Conservation (phyloP, 1,140 invertebrate genomes). For the Pseudomyrmex flavicornis region DNA sequence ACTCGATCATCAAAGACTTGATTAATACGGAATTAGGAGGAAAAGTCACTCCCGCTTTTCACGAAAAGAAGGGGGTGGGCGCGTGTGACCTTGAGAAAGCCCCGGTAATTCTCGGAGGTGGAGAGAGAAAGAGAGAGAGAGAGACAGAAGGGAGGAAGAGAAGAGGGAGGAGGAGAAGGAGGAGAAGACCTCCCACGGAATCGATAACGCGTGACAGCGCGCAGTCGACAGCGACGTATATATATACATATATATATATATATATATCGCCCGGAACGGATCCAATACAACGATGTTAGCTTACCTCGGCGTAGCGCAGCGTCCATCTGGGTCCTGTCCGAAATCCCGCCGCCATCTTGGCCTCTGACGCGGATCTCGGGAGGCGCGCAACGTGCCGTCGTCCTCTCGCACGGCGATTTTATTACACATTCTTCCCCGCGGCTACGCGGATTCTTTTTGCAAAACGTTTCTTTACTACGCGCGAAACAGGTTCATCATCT, state of each 20-base stretch:
- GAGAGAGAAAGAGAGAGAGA: too few relatives aligned
- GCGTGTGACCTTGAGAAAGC: slow-evolving; percentile 61
- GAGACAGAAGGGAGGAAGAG: too few relatives aligned
- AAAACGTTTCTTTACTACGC: not conserved
- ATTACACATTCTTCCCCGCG: too few relatives aligned
- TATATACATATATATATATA: not conserved
- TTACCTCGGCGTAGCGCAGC: slow-evolving; percentile 44
- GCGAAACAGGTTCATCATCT: slow-evolving; percentile 15
- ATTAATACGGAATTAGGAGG: slow-evolving; percentile 20
- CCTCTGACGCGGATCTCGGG: slow-evolving; percentile 34
- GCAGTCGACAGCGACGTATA: slow-evolving; percentile 19
- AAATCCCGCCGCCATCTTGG: slow-evolving; percentile 56
- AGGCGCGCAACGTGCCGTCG: not conserved
- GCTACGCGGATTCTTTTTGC: too few relatives aligned
- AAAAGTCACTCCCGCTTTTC: not conserved
- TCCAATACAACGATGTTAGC: slow-evolving; percentile 16
- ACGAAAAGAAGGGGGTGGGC: not conserved
- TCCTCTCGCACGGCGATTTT: not conserved
- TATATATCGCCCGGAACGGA: not conserved
- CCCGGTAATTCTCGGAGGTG: not conserved
- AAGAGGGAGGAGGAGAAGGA: too few relatives aligned
- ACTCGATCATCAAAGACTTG: slow-evolving; percentile 23
- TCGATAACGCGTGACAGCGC: slow-evolving; percentile 36
- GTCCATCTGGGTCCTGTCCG: slow-evolving; percentile 53
- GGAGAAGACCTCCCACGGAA: not conserved